Conservation (phyloP, 2,113 vertebrate species). For the Nothobranchius kuhntae region DNA sequence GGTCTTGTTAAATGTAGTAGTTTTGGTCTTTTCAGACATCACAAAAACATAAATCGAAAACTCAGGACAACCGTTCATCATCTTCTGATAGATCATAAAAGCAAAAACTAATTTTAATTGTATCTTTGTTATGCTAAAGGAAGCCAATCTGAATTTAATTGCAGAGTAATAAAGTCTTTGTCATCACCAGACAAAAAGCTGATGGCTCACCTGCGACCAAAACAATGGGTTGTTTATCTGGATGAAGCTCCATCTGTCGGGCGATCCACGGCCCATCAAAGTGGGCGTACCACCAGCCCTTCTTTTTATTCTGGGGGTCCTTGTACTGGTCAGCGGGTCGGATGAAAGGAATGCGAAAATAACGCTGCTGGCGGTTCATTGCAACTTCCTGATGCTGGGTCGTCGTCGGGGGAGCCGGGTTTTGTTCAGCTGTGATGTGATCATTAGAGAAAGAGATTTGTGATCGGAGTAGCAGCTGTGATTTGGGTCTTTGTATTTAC, state of each 20-base stretch:
- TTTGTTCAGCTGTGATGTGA: constrained; percentile 86
- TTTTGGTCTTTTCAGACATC: too few species aligned
- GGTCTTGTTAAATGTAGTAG: too few species aligned
- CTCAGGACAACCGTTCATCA: background rate
- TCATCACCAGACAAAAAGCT: background rate
- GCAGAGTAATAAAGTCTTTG: background rate
- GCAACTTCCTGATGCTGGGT: constrained; percentile 86
- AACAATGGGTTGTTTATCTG: constrained; percentile 96
- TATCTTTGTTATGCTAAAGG: background rate
- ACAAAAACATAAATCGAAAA: too few species aligned
- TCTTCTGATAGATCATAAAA: background rate
- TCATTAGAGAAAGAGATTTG: background rate
- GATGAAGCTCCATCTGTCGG: constrained; percentile 94
- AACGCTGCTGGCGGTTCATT: constrained; percentile 92
- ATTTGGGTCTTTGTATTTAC: too few species aligned
- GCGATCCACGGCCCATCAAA: constrained; percentile 98
- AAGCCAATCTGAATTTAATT: background rate
- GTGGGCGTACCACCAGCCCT: constrained; percentile 99
- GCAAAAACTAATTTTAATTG: background rate
- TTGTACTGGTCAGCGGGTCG: constrained; percentile 97
- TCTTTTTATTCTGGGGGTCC: constrained; percentile 97
- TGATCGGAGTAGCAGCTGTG: background rate
- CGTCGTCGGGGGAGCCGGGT: constrained; percentile 80
- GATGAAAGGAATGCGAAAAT: constrained; percentile 98
- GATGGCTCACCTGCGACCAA: constrained; percentile 88